phyloP scores from a whole-genome alignment of 2,888 invertebrate genomes.

The Eumerus sabulonum region DNA sequence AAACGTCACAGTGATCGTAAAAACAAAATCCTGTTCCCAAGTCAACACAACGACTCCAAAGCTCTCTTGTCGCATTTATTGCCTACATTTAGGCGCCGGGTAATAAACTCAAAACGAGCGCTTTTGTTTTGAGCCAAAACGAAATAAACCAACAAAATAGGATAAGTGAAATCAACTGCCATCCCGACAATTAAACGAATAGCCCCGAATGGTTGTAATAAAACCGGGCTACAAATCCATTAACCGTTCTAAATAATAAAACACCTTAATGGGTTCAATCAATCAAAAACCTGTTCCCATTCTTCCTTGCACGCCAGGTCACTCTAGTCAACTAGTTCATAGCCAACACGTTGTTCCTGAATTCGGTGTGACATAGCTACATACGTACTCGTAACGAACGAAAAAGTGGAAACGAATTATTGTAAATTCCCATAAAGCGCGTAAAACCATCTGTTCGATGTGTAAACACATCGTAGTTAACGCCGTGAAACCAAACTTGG shows the following conservation, averaged over 20 bases:
- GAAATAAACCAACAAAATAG: too few relatives aligned
- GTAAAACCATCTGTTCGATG: conserved; percentile 48
- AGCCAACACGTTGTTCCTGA: conserved; percentile 10
- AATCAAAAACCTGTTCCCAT: conserved; percentile 41
- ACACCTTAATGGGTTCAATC: conserved; percentile 54
- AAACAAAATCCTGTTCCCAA: too few relatives aligned
- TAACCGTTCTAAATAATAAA: conserved; percentile 62
- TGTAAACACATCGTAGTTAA: conserved; percentile 56
- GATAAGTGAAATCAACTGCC: too few relatives aligned
- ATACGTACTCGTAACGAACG: too few relatives aligned
- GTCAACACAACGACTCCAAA: too few relatives aligned
- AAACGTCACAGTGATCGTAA: too few relatives aligned
- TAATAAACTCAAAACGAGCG: neutral
- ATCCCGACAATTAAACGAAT: neutral
- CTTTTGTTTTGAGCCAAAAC: too few relatives aligned
- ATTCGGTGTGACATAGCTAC: conserved; percentile 1
- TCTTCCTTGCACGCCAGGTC: conserved; percentile 9
- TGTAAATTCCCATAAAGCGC: conserved; percentile 17
- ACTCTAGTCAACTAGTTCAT: neutral
- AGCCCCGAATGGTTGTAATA: conserved; percentile 29
- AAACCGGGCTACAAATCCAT: conserved; percentile 54
- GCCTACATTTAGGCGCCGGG: too few relatives aligned
- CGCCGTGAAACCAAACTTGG: conserved; percentile 16
- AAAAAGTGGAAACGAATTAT: too few relatives aligned
- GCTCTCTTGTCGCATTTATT: too few relatives aligned